Evolutionary conservation across 1,140 invertebrate genomes (phyloP).

Genomic region (Cataglyphis hispanica): DNA sequence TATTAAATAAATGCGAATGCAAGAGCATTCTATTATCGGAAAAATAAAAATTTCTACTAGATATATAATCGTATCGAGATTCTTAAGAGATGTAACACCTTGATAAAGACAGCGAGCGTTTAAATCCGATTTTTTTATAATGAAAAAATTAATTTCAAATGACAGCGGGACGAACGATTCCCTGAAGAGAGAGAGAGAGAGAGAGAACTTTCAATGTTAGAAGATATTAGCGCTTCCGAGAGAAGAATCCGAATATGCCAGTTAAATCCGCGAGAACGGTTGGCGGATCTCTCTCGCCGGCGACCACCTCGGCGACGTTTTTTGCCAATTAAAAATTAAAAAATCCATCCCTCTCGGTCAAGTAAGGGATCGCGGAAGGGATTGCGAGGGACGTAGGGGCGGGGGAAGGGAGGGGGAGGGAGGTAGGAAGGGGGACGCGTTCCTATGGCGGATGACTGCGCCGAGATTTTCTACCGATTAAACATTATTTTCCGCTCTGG

Average conservation of each 20-base stretch:
- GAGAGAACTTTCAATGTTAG: conserved; percentile 25
- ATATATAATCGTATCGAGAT: not conserved
- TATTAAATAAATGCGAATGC: not conserved
- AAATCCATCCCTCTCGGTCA: conserved; percentile 78
- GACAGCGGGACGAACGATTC: conserved; percentile 9
- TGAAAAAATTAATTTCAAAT: conserved; percentile 14
- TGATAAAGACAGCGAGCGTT: not conserved
- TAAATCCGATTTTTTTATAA: not conserved
- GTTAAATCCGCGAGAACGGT: conserved; percentile 67
- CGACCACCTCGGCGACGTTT: conserved; percentile 79
- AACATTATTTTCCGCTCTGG: conserved; percentile 82
- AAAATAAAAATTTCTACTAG: not conserved
- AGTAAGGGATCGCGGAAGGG: conserved; percentile 70
- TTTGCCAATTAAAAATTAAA: conserved; percentile 87
- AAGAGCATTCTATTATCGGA: not conserved
- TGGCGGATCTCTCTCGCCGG: conserved; percentile 68
- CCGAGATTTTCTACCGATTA: conserved; percentile 84
- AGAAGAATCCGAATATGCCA: conserved; percentile 41
- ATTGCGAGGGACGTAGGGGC: conserved; percentile 67
- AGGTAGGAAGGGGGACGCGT: conserved; percentile 17
- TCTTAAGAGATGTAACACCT: not conserved
- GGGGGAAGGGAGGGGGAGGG: conserved; percentile 46
- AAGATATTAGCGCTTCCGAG: conserved; percentile 39
- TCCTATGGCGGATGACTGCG: conserved; percentile 79
- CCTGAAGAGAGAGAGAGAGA: not conserved